Evolutionary conservation across 2,888 invertebrate genomes (phyloP).

Genomic region (Mythimna vitellina): DNA sequence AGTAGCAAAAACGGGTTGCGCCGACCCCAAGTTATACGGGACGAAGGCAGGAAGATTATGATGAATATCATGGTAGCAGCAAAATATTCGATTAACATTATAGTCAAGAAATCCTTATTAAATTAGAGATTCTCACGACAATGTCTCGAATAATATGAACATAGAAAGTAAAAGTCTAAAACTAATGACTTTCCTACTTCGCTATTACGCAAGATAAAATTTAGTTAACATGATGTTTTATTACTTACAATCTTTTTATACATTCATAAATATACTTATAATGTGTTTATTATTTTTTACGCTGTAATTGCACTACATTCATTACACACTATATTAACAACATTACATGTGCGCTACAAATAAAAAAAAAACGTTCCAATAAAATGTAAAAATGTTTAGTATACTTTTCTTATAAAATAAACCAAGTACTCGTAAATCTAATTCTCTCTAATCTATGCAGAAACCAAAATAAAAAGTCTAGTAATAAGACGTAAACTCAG

Average conservation of each 20-base stretch:
- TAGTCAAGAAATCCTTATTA: slow-evolving; percentile 2
- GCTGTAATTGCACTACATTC: slow-evolving; percentile 17
- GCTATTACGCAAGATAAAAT: slow-evolving; percentile 51
- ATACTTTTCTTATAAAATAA: neutral
- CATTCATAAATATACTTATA: slow-evolving; percentile 14
- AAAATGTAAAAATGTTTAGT: neutral
- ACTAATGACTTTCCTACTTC: slow-evolving; percentile 48
- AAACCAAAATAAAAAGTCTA: neutral
- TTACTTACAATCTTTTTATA: slow-evolving; percentile 28
- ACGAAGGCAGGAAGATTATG: too few species aligned
- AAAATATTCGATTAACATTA: slow-evolving; percentile 7
- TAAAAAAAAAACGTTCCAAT: neutral
- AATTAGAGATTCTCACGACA: slow-evolving; percentile 35
- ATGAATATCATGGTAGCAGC: neutral
- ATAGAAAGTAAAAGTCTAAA: slow-evolving; percentile 55
- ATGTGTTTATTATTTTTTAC: slow-evolving; percentile 16
- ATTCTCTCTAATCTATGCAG: neutral
- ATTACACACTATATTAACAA: neutral
- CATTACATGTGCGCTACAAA: neutral
- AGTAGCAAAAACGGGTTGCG: too few species aligned
- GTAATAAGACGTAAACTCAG: neutral
- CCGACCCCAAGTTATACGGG: too few species aligned
- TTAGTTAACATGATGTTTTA: slow-evolving; percentile 40
- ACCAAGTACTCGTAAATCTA: neutral
- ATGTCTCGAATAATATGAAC: slow-evolving; percentile 25